Conservation (phyloP, 2,888 invertebrate species). For the Atherix ibis region DNA sequence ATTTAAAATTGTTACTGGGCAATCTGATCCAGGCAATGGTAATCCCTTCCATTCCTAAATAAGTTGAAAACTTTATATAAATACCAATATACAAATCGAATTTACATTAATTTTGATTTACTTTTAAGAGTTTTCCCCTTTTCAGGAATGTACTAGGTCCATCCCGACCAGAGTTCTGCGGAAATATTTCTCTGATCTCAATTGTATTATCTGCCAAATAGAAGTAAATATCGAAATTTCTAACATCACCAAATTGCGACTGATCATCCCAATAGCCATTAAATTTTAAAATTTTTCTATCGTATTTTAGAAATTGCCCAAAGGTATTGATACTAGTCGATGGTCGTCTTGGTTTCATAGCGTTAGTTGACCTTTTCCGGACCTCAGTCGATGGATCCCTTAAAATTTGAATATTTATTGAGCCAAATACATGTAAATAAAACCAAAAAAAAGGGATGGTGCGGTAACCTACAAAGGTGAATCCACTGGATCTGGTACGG, state of each 20-base stretch:
- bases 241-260: slow-evolving; percentile 58
- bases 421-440: background rate
- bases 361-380: slow-evolving; percentile 22
- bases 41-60: slow-evolving; percentile 17
- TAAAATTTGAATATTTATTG: slow-evolving; percentile 3
- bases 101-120: slow-evolving; percentile 20
- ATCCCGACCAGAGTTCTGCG: slow-evolving; percentile 53
- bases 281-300: slow-evolving; percentile 58
- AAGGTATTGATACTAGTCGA: slow-evolving; percentile 44
- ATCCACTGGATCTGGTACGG: slow-evolving; percentile 54
- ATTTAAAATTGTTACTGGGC: slow-evolving; percentile 41
- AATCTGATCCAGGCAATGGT: slow-evolving; percentile 35
- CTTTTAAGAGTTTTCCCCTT: slow-evolving; percentile 63
- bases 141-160: slow-evolving; percentile 56
- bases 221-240: slow-evolving; percentile 65
- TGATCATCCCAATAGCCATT: slow-evolving; percentile 84
- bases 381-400: slow-evolving; percentile 37
- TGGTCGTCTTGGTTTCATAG: slow-evolving; percentile 16
- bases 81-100: too few species aligned
- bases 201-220: slow-evolving; percentile 79
- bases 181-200: slow-evolving; percentile 62
- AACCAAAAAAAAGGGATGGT: background rate
- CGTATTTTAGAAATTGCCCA: slow-evolving; percentile 68
- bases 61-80: too few species aligned
- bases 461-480: slow-evolving; percentile 34